phyloP scores from a whole-genome alignment of 1,140 invertebrate genomes.

The Chelonus insularis region DNA sequence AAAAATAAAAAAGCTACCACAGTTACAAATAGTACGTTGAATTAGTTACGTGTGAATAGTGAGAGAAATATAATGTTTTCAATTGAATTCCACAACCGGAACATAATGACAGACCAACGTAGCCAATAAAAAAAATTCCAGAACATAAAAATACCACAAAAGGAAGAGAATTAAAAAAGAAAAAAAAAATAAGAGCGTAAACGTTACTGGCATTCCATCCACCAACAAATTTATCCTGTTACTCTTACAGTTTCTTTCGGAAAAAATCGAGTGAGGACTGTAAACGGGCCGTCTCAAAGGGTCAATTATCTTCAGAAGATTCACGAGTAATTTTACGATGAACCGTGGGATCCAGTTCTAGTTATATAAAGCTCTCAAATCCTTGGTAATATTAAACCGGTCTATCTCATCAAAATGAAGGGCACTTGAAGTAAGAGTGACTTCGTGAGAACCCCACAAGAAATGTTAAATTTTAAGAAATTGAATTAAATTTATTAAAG shows the following conservation, averaged over 20 bases:
- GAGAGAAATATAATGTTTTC: conserved; percentile 13
- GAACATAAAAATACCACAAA: conserved; percentile 22
- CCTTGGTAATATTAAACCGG: conserved; percentile 5
- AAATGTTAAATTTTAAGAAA: not conserved
- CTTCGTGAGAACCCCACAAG: no score
- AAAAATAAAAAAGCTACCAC: no score
- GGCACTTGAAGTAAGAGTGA: no score
- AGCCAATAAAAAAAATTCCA: conserved; percentile 13
- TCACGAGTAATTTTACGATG: conserved; percentile 17
- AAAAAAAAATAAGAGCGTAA: not conserved
- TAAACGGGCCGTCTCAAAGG: conserved; percentile 26
- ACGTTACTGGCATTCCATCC: conserved; percentile 43
- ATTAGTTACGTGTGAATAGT: not conserved
- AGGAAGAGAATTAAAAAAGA: not conserved
- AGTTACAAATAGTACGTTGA: no score
- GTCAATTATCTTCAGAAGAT: conserved; percentile 12
- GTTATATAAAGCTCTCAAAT: conserved; percentile 14
- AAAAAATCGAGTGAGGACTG: conserved; percentile 28
- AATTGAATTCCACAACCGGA: conserved; percentile 19
- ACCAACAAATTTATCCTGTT: conserved; percentile 36
- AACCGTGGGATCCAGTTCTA: conserved; percentile 20
- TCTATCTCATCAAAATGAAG: not conserved
- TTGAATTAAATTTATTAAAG: not conserved
- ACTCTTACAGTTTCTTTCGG: conserved; percentile 23
- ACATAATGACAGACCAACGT: conserved; percentile 15